phyloP scores from a whole-genome alignment of 2,797 vertebrate genomes.

The Gallinago nigripennis region DNA sequence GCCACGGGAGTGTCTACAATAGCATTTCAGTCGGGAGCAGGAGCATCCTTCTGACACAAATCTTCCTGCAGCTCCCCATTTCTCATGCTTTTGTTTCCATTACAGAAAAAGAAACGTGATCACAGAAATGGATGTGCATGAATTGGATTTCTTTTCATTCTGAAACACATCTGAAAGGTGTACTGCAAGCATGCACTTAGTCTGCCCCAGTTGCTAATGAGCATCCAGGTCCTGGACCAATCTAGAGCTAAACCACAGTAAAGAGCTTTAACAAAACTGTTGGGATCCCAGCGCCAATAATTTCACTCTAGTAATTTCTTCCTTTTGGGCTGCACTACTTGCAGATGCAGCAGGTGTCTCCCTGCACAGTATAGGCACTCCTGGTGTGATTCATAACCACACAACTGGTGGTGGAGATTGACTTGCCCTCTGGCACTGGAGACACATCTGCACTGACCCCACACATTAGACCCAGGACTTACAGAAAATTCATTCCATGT shows the following conservation, averaged over 20 bases:
- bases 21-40: neutral
- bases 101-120: neutral
- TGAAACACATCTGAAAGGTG: neutral
- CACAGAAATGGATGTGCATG: neutral
- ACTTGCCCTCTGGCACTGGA: neutral
- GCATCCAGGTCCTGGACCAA: neutral
- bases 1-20: neutral
- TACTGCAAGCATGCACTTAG: neutral
- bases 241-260: neutral
- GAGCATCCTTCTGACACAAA: neutral
- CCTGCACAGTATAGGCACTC: neutral
- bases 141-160: neutral
- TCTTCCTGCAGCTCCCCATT: neutral
- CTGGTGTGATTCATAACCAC: neutral
- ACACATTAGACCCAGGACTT: neutral
- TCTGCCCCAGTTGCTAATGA: neutral
- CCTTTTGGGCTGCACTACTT: neutral
- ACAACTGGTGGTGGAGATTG: neutral
- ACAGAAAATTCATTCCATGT: neutral
- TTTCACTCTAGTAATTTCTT: neutral
- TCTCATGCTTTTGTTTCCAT: neutral
- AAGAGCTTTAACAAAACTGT: neutral
- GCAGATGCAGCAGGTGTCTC: neutral
- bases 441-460: neutral
- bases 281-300: neutral